Conservation (phyloP, 2,113 vertebrate species). For the Microcebus tavaratra region DNA sequence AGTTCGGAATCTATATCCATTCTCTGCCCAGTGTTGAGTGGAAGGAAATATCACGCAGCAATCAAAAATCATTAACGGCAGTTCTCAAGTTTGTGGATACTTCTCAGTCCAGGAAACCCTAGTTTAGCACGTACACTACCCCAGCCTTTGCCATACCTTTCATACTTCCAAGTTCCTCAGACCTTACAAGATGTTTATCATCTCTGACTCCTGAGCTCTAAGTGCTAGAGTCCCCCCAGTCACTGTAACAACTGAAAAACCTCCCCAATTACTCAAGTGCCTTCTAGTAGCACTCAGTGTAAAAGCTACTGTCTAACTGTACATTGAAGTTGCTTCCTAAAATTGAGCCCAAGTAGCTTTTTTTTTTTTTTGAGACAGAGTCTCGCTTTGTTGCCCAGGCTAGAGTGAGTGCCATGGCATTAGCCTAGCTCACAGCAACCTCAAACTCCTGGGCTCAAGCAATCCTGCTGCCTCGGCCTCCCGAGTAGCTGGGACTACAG, state of each 20-base stretch:
- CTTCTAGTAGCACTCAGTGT: neutral
- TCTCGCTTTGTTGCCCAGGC: too few species aligned
- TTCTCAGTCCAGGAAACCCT: neutral
- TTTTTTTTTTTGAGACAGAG: too few species aligned
- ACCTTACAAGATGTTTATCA: neutral
- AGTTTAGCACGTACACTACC: neutral
- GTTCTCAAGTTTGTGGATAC: neutral
- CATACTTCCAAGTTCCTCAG: neutral
- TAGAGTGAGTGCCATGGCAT: too few species aligned
- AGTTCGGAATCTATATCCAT: neutral
- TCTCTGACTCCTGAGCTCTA: neutral
- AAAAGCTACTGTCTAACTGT: neutral
- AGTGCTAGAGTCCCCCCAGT: neutral
- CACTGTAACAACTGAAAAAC: conserved; percentile 3
- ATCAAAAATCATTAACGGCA: neutral
- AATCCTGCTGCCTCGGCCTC: too few species aligned
- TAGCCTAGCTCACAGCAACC: too few species aligned
- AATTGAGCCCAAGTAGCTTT: neutral
- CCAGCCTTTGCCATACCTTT: neutral
- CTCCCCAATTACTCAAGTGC: neutral
- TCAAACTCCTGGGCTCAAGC: too few species aligned
- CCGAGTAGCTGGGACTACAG: too few species aligned
- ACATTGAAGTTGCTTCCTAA: neutral
- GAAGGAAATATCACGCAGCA: neutral
- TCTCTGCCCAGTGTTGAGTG: neutral